Evolutionary conservation across 2,113 vertebrate genomes (phyloP), one percentile per base, ranked within the genome.

Genomic region (Laticauda laticaudata): DNA sequence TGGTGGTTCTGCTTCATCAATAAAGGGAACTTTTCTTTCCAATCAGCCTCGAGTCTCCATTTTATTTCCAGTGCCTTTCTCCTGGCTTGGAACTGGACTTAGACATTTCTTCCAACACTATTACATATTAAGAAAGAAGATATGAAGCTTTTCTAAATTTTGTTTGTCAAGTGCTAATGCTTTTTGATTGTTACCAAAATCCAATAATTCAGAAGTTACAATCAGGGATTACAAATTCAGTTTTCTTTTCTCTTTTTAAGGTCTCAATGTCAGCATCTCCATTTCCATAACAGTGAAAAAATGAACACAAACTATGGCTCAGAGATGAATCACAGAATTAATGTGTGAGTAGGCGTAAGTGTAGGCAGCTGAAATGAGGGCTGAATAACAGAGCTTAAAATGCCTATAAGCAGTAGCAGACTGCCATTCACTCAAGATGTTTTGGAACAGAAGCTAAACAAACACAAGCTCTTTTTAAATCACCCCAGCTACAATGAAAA

Each of bases 351-450:
- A 69, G 91, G 26, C 34, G 2, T n/a, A 53, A 94, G 53, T 15
- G 51, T 23, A 59, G 86, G 56, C 61, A 15, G 69, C 85, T 94
- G 48, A 86, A 87, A 88, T 93, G 88, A 75, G n/a, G 18, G 59
- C 11, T 51, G 92, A 94, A 90, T 48, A 93, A 51, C 64, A 92
- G 18, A 45, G 26, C 11, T 64, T 93, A 93, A 45, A 56, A 93
- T 81, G 6, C 93, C 81, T 91, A 54, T 53, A 90, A 55, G 53
- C n/a, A 92, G 61, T 92, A 94, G 93, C 88, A 15, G 87, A 94
- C 93, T 75, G 55, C 8, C 89, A 59, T n/a, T 92, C 21, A 92
- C 95, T 95, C 45, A 55, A 91, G 92, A 81, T 94, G 95, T 93
- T 95, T 91, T 23, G 94, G 53, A 95, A 91, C 57, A 92, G 86